Evolutionary conservation across 2,888 invertebrate genomes (phyloP), one percentile per base, ranked within the genome.

Genomic region (Chouioia cunea): DNA sequence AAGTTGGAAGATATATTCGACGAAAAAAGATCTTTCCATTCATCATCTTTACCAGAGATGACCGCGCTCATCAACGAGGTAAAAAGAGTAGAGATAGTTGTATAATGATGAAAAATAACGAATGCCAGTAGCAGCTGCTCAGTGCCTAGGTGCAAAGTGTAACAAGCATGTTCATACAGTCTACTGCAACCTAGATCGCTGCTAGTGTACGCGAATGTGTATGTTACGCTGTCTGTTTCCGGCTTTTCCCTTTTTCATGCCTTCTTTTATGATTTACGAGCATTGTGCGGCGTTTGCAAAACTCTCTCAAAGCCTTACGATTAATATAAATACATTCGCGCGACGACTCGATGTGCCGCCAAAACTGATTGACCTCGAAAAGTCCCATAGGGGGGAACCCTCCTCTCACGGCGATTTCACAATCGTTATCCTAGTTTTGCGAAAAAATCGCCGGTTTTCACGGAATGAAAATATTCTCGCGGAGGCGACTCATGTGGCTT

Each of bases 401-500:
- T n/a, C 8, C n/a, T 15, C 18, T 12, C 20, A 16, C 44, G 52
- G 56, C 53, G 73, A 65, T 73, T 69, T 69, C 57, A 64, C 62
- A 54, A 72, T 72, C 65, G 68, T 70, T 70, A 73, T 70, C 64
- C 70, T 67, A 70, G 70, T 63, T 70, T 44, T 44, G 23, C 18
- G 0, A 43, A 8, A 18, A 15, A 1, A 14, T 20, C n/a, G 59
- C 1, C 22, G 58, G 73, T 73, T 73, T 36, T 73, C 70, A 70
- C 66, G 70, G 64, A 70, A 73, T 70, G 66, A 66, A 73, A 70
- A 70, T 62, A 66, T 66, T 65, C 73, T 10, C 16, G 60, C 56
- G 52, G 18, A 53, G 43, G 64, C 60, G 4, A 52, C 12, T n/a
- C n/a, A n/a, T n/a, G 50, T 36, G 18, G 59, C 46, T 73, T 73